Evolutionary conservation across 2,113 vertebrate species (phyloP).

Genomic region (Mesoclemmys tuberculata): DNA sequence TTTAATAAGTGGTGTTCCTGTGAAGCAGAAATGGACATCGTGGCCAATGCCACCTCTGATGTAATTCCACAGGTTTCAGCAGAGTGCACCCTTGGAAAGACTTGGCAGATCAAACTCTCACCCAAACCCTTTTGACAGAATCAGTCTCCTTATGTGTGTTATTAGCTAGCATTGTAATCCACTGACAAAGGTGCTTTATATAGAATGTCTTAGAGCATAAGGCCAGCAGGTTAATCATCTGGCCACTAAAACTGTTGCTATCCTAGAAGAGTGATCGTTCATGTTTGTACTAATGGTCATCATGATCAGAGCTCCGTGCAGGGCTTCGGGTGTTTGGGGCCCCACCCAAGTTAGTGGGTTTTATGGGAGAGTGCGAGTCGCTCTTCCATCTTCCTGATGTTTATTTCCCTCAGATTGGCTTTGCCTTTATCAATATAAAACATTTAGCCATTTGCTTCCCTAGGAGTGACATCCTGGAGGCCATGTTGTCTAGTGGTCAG

Average conservation of each 20-base stretch:
- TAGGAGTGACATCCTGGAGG: not conserved
- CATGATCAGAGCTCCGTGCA: not conserved
- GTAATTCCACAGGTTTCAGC: not conserved
- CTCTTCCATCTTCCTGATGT: not conserved
- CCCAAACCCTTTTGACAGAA: not conserved
- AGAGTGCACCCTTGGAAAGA: not conserved
- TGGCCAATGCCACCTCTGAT: not conserved
- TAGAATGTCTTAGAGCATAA: not conserved
- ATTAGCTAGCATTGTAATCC: not conserved
- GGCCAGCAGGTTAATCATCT: not conserved
- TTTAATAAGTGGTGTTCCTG: not conserved
- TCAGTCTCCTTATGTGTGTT: not conserved
- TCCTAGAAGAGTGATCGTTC: not conserved
- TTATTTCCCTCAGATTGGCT: not conserved
- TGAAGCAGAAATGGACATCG: rapidly evolving
- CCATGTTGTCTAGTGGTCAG: not conserved
- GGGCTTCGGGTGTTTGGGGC: not conserved
- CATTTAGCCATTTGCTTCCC: not conserved
- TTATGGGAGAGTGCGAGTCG: not conserved
- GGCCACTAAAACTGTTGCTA: not conserved
- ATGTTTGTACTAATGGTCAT: rapidly evolving
- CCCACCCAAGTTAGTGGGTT: not conserved
- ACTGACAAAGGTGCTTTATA: not conserved
- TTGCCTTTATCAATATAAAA: not conserved
- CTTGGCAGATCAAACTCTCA: not conserved